A percentile compares a stretch with the other conserved stretches of the same genome.
phyloP scores from a whole-genome alignment of 2,888 invertebrate genomes.

The Euzetes globulus region DNA sequence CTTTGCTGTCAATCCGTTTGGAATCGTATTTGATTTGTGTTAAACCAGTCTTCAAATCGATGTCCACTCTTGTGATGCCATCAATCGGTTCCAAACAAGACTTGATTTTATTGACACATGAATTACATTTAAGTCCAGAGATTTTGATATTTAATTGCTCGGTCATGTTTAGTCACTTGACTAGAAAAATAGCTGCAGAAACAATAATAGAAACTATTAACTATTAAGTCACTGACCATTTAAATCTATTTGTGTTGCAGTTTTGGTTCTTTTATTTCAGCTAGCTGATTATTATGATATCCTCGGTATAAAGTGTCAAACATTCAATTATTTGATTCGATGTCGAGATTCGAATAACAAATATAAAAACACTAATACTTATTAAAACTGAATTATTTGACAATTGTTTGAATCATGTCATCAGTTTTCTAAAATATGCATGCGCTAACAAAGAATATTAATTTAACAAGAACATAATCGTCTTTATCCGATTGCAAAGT shows the following conservation, averaged over 20 bases:
- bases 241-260: background rate
- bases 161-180: background rate
- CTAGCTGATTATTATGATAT: no score
- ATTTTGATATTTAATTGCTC: conserved; percentile 3
- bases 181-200: background rate
- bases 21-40: background rate
- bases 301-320: no score
- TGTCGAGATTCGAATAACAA: no score
- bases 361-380: no score
- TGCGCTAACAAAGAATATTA: no score
- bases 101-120: conserved; percentile 32
- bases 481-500: no score
- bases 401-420: no score
- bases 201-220: background rate
- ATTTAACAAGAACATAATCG: no score
- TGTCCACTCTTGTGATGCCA: background rate
- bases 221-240: background rate
- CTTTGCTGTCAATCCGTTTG: background rate
- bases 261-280: no score
- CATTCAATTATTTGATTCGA: no score
- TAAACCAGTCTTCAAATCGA: conserved; percentile 4
- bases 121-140: conserved; percentile 21
- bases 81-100: background rate
- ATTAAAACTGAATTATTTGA: no score
- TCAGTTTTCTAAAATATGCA: no score